Evolutionary conservation across 2,113 vertebrate genomes (phyloP).

Genomic region (Crotophaga sulcirostris): DNA sequence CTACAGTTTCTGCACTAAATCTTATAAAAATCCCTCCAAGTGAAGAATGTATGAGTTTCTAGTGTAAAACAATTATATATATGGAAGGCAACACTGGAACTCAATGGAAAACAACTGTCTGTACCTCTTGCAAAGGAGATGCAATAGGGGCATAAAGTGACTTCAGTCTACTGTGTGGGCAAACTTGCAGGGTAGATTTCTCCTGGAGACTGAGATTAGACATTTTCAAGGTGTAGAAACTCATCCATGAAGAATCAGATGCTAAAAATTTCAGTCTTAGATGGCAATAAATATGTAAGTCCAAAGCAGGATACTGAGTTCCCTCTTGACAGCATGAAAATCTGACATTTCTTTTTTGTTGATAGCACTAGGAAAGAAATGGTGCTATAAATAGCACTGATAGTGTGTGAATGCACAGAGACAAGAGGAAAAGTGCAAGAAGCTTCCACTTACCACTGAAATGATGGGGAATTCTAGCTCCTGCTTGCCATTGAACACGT

Average conservation of each 20-base stretch:
- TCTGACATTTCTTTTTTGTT: conserved; percentile 8
- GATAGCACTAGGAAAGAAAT: neutral
- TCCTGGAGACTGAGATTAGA: neutral
- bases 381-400: neutral
- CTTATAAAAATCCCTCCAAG: neutral
- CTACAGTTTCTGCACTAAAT: neutral
- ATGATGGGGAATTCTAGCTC: neutral
- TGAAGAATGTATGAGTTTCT: neutral
- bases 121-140: neutral
- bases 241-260: neutral
- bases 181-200: neutral
- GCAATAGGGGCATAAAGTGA: neutral
- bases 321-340: neutral
- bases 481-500: neutral
- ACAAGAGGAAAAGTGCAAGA: neutral
- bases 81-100: neutral
- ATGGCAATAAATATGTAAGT: neutral
- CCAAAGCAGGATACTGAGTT: neutral
- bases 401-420: neutral
- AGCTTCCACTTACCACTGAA: neutral
- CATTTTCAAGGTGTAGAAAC: neutral
- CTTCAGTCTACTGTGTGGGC: neutral
- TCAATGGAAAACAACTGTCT: neutral
- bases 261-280: neutral
- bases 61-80: neutral